phyloP scores from a whole-genome alignment of 2,797 vertebrate genomes.

The Oryzias sinensis region DNA sequence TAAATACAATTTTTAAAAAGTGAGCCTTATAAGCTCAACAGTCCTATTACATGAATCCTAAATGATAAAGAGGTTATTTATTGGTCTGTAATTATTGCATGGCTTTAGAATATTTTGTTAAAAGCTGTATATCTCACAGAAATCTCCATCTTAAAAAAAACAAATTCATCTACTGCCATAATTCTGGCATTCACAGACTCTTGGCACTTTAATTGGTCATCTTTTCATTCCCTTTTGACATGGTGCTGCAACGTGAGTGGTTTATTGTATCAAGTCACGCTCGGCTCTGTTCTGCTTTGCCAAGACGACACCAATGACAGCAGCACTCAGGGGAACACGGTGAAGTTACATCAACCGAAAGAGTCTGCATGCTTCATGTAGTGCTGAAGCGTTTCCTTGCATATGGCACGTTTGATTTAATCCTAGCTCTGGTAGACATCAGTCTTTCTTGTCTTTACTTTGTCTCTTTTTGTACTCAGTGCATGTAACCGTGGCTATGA shows the following conservation, averaged over 20 bases:
- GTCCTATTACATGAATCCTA: neutral
- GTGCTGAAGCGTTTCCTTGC: slow-evolving; percentile 1
- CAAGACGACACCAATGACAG: slow-evolving; percentile 18
- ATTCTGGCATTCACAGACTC: slow-evolving; percentile 24
- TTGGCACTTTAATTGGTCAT: slow-evolving; percentile 25
- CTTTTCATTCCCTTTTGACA: slow-evolving; percentile 40
- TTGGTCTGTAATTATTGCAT: neutral
- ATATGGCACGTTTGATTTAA: slow-evolving; percentile 12
- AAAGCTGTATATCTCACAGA: too few species aligned
- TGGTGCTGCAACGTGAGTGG: slow-evolving; percentile 39
- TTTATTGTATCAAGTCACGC: slow-evolving; percentile 41
- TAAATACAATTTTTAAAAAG: neutral
- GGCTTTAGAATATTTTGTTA: too few species aligned
- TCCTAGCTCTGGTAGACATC: slow-evolving; percentile 4
- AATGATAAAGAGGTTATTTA: neutral
- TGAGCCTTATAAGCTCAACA: neutral
- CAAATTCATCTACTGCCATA: neutral
- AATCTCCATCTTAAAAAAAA: too few species aligned
- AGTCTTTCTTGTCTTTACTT: slow-evolving; percentile 6
- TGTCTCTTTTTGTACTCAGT: neutral
- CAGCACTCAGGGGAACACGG: slow-evolving; percentile 19
- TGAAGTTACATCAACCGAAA: slow-evolving; percentile 16
- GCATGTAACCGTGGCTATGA: too few species aligned
- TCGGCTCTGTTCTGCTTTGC: slow-evolving; percentile 36
- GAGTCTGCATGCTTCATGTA: slow-evolving; percentile 2